Evolutionary conservation across 2,113 vertebrate genomes (phyloP).

Genomic region (Xyliphius kryptos): DNA sequence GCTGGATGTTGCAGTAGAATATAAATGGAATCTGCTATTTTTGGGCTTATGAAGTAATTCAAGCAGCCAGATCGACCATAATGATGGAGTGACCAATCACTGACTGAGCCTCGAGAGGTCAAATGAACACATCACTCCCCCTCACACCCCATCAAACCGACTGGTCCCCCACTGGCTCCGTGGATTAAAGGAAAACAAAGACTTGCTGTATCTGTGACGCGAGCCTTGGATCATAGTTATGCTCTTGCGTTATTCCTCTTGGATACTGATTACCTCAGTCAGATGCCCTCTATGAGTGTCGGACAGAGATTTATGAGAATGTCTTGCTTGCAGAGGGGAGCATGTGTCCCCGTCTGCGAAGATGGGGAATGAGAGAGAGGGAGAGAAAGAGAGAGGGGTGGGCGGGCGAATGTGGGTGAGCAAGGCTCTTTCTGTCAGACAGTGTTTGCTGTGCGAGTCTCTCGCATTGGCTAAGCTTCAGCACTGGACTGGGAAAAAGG

Average conservation of each 20-base stretch:
- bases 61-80: too few relatives aligned
- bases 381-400: conserved; percentile 50
- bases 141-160: conserved; percentile 11
- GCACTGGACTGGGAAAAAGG: conserved; percentile 55
- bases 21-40: too few relatives aligned
- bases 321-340: conserved; percentile 62
- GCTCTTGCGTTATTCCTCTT: conserved; percentile 26
- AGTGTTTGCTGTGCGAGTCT: conserved; percentile 63
- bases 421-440: conserved; percentile 47
- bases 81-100: neutral
- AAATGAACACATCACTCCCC: conserved; percentile 20
- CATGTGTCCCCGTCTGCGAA: conserved; percentile 49
- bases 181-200: conserved; percentile 41
- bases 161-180: conserved; percentile 6
- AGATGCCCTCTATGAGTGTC: conserved; percentile 57
- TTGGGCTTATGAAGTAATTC: too few relatives aligned
- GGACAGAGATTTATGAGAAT: conserved; percentile 45
- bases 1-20: too few relatives aligned
- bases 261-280: conserved; percentile 51
- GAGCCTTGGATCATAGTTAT: conserved; percentile 9
- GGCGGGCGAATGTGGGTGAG: conserved; percentile 68
- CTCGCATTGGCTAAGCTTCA: conserved; percentile 71
- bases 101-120: neutral
- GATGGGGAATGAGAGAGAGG: conserved; percentile 45
- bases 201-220: conserved; percentile 15